Evolutionary conservation across 2,888 invertebrate genomes (phyloP), one percentile per base, ranked within the genome.

Genomic region (Steinernema hermaphroditum): DNA sequence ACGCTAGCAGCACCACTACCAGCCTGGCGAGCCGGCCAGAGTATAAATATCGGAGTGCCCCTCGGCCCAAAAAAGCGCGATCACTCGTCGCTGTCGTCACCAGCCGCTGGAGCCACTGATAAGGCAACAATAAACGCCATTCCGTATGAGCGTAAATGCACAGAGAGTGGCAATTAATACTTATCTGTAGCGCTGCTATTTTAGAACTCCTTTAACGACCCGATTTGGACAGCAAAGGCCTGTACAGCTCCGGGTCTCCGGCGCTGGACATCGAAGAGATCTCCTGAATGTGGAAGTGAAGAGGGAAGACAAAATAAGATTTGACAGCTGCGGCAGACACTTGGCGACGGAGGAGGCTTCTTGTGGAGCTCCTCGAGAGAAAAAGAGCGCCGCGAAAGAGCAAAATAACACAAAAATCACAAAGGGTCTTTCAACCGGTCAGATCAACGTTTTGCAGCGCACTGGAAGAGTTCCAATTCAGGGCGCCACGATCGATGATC

Each of bases 241-340:
- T n/a, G n/a, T n/a, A n/a, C n/a, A n/a, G n/a, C n/a, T n/a, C n/a
- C n/a, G n/a, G n/a, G 37, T 12, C 12, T 37, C 6, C 37, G 4
- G 37, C 37, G 12, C 37, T 4, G 37, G 4, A 4, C 37, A 12
- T 37, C 6, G 37, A 37, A 12, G 6, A 37, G 6, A 37, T 8
- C 37, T 37, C 37, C 37, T 8, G 37, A 37, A 8, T 8, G 37
- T 37, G 12, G 6, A 37, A 37, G 12, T 37, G 37, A 37, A 37
- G 37, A 4, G 37, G 6, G 37, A 37, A 8, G 37, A 12, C 4
- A 8, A 37, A 4, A 37, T 37, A 37, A 54, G 54, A 54, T 54
- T 54, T 54, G 54, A 54, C 54, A 54, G 27, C 54, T 54, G 54
- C 54, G 54, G n/a, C 54, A 49, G 49, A 49, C 49, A 49, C 49